Conservation (phyloP, 2,113 vertebrate genomes). For the Elachura formosa region DNA sequence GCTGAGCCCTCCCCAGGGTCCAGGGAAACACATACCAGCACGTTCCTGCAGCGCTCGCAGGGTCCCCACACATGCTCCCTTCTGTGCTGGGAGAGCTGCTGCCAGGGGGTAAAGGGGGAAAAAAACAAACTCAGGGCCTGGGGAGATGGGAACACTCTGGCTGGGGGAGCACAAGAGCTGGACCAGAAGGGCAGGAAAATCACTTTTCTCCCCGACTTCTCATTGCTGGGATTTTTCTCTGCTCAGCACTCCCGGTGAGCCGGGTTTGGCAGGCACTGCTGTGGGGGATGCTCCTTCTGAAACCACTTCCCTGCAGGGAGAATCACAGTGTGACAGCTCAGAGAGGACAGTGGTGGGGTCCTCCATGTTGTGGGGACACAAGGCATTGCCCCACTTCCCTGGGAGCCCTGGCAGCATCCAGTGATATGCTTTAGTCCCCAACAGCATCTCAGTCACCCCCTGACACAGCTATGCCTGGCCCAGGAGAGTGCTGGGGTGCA, state of each 20-base stretch:
- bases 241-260: not conserved
- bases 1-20: not conserved
- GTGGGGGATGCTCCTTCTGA: not conserved
- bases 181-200: not conserved
- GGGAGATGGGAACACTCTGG: not conserved
- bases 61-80: not conserved
- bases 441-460: not conserved
- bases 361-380: fast-evolving
- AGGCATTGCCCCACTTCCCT: not conserved
- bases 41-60: not conserved
- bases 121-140: not conserved
- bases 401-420: not conserved
- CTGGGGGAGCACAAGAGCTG: not conserved
- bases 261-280: not conserved
- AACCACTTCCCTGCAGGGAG: not conserved
- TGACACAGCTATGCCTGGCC: not conserved
- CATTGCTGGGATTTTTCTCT: not conserved
- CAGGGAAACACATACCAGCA: not conserved
- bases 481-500: not conserved
- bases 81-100: not conserved
- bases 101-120: not conserved
- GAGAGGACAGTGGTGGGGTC: not conserved
- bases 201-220: fast-evolving
- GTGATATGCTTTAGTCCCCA: not conserved
- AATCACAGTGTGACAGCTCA: fast-evolving